Evolutionary conservation across 2,113 vertebrate genomes (phyloP).

Genomic region (Arvicanthis niloticus): DNA sequence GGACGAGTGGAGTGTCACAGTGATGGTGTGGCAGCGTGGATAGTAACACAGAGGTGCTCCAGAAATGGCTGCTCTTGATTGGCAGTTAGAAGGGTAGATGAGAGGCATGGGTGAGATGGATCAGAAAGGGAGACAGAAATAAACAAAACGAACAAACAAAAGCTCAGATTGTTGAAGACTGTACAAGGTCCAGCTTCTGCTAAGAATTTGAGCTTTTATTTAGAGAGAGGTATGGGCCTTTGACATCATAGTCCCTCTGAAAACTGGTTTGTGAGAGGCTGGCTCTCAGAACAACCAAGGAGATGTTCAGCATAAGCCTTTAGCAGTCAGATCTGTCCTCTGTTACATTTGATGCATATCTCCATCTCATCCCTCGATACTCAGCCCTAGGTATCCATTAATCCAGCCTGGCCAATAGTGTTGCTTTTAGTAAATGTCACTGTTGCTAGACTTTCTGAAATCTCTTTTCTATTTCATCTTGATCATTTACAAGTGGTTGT

Average conservation of each 20-base stretch:
- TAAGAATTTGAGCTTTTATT: neutral
- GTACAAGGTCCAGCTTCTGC: neutral
- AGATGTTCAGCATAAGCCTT: neutral
- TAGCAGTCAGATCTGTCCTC: neutral
- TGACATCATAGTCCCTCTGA: neutral
- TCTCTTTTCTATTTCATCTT: neutral
- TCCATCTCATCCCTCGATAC: neutral
- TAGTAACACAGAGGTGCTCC: too few species aligned
- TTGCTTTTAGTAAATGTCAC: neutral
- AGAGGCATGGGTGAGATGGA: neutral
- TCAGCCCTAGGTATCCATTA: neutral
- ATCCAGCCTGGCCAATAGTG: neutral
- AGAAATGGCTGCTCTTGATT: neutral
- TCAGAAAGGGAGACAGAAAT: neutral
- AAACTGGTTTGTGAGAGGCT: neutral
- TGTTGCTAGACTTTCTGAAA: neutral
- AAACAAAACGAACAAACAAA: neutral
- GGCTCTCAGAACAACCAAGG: neutral
- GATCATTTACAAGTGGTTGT: neutral
- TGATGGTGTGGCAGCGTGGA: rapidly evolving
- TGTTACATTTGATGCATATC: neutral
- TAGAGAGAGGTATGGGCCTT: neutral
- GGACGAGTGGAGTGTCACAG: neutral
- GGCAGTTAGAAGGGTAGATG: neutral
- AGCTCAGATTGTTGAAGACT: neutral